phyloP scores from a whole-genome alignment of 2,113 vertebrate species.

The Glaucidium brasilianum region DNA sequence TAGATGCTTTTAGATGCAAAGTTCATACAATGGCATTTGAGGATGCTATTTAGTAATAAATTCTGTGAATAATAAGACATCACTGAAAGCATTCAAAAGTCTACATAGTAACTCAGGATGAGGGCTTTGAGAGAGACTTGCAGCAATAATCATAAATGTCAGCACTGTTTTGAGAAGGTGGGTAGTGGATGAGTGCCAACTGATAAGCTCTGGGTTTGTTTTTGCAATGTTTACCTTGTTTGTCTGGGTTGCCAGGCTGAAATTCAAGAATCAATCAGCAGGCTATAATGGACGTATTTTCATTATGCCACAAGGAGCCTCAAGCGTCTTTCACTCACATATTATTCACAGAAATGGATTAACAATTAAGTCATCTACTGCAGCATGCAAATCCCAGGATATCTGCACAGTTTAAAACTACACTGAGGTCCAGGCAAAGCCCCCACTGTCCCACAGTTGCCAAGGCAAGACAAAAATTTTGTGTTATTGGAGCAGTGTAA shows the following conservation, averaged over 20 bases:
- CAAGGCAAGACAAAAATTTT: not conserved
- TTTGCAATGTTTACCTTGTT: not conserved
- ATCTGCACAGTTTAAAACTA: not conserved
- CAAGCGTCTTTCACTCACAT: not conserved
- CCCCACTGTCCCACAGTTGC: not conserved
- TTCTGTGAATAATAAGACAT: constrained; percentile 6
- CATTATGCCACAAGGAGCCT: not conserved
- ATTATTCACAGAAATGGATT: not conserved
- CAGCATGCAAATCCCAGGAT: not conserved
- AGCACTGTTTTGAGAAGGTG: not conserved
- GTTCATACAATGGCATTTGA: not conserved
- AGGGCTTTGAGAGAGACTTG: not conserved
- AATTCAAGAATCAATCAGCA: constrained; percentile 12
- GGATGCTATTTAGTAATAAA: constrained; percentile 2
- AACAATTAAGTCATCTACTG: not conserved
- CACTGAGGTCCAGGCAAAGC: not conserved
- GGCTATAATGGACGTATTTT: not conserved
- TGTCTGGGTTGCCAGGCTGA: not conserved
- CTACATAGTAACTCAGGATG: not conserved
- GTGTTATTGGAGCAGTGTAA: not conserved
- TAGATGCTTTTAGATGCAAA: not conserved
- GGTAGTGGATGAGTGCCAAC: not conserved
- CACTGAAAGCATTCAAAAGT: not conserved
- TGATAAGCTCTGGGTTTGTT: not conserved
- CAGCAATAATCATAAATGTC: not conserved